Conservation (phyloP, 1,140 invertebrate species). For the Drosophila triauraria region DNA sequence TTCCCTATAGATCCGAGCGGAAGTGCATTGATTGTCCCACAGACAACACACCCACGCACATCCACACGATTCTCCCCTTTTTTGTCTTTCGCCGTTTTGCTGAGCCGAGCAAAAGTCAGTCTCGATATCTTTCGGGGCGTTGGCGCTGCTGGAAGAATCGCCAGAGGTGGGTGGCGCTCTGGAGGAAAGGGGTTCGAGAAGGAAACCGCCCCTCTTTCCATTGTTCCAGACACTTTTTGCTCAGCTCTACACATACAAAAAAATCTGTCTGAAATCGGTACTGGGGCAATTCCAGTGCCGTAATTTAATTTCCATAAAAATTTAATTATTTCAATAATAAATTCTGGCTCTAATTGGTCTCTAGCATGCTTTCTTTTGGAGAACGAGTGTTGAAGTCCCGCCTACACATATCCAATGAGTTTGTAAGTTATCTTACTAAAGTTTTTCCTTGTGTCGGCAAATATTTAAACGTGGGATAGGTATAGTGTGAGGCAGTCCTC, state of each 20-base stretch:
- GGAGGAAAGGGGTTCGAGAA: conserved; percentile 4
- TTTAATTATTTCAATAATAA: too few relatives aligned
- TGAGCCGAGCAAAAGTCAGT: conserved; percentile 28
- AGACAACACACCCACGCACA: conserved; percentile 60
- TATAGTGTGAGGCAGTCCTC: conserved; percentile 5
- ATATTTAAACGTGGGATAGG: conserved; percentile 15
- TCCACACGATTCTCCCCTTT: conserved; percentile 12
- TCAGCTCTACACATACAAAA: conserved; percentile 5
- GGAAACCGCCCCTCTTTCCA: conserved; percentile 34
- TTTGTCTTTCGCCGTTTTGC: conserved; percentile 11
- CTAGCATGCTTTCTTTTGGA: conserved; percentile 1
- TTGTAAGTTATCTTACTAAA: not conserved
- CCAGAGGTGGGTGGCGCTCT: conserved; percentile 7
- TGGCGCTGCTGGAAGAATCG: conserved; percentile 50
- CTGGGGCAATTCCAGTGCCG: too few relatives aligned
- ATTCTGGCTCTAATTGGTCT: conserved; percentile 6
- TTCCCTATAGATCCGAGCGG: conserved; percentile 46
- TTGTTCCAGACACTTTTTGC: conserved; percentile 28
- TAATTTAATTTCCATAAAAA: too few relatives aligned
- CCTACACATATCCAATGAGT: not conserved
- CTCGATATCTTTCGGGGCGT: conserved; percentile 50
- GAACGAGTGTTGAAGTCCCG: not conserved
- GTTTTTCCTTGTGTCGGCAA: not conserved
- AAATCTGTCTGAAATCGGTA: not conserved
- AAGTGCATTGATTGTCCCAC: conserved; percentile 75